A percentile compares a stretch with the other conserved stretches of the same genome.
phyloP scores from a whole-genome alignment of 2,113 vertebrate genomes.

The Gobio gobio region DNA sequence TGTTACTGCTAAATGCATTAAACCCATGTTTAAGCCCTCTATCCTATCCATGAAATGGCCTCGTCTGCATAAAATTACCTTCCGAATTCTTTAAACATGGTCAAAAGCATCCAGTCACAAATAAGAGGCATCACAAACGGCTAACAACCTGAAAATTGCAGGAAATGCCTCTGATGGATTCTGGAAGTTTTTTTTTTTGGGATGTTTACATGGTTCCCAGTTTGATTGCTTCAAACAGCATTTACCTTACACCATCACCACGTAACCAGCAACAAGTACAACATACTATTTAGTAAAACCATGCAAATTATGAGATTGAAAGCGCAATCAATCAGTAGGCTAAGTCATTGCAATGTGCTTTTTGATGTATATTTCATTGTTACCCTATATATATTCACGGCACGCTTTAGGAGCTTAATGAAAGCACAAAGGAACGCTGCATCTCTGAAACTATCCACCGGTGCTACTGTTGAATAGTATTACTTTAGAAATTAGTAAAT shows the following conservation, averaged over 20 bases:
- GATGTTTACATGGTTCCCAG: background rate
- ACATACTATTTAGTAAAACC: background rate
- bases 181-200: background rate
- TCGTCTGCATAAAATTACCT: conserved; percentile 25
- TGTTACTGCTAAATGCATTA: conserved; percentile 13
- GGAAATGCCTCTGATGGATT: conserved; percentile 12
- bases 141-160: conserved; percentile 29
- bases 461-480: no score
- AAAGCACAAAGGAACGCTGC: no score
- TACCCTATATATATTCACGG: background rate
- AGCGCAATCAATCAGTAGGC: background rate
- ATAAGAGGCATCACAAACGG: conserved; percentile 14
- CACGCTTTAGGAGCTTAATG: background rate
- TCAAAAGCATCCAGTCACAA: conserved; percentile 29
- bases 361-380: background rate
- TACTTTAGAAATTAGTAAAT: no score
- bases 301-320: conserved; percentile 4
- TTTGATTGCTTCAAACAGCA: background rate
- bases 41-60: background rate
- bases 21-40: conserved; percentile 22
- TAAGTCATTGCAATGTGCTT: background rate
- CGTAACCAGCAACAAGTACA: background rate
- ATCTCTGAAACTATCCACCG: no score
- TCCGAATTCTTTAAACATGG: background rate
- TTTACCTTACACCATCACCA: background rate